These are phyloP conservation scores for Caenorhabditis sp. DNA, from an alignment of 2,888 invertebrate genomes.

Conservation along the genomic window DNA sequence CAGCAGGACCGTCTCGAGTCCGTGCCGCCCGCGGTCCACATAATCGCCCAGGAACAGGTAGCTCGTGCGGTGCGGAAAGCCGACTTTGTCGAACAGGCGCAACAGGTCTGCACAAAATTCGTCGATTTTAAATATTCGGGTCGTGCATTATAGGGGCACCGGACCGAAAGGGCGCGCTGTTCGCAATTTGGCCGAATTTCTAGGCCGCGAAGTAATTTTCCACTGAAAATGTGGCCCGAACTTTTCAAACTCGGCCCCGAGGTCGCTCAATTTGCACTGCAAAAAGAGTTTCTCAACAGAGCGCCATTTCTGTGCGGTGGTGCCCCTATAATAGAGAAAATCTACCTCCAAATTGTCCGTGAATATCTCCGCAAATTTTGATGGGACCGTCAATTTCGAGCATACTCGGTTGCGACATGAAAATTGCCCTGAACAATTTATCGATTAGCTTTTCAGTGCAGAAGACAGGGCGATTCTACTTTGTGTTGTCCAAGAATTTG, in stretches of 20 bases:
- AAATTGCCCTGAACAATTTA: constrained; percentile 5
- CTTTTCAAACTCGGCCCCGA: too few species aligned
- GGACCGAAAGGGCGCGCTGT: too few species aligned
- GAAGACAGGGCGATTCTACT: too few species aligned
- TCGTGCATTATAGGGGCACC: too few species aligned
- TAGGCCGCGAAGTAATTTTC: too few species aligned
- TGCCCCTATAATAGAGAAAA: neutral
- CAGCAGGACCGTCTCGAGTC: constrained; percentile 64
- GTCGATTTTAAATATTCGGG: too few species aligned
- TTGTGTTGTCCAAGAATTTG: constrained; percentile 5
- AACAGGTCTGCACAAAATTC: constrained; percentile 62
- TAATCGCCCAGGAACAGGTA: constrained; percentile 72
- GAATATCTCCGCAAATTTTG: constrained; percentile 69
- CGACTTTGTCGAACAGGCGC: constrained; percentile 65
- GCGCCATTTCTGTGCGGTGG: too few species aligned
- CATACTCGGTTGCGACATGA: constrained; percentile 19
- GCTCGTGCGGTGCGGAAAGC: constrained; percentile 65
- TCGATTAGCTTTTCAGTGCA: too few species aligned
- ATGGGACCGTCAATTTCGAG: constrained; percentile 68
- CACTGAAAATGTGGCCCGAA: too few species aligned
- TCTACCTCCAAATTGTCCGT: constrained; percentile 67
- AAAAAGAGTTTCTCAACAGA: too few species aligned
- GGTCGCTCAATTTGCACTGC: too few species aligned
- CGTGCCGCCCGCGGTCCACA: constrained; percentile 68
- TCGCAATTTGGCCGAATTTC: too few species aligned